phyloP scores from a whole-genome alignment of 2,113 vertebrate species.

The Apteryx mantelli region DNA sequence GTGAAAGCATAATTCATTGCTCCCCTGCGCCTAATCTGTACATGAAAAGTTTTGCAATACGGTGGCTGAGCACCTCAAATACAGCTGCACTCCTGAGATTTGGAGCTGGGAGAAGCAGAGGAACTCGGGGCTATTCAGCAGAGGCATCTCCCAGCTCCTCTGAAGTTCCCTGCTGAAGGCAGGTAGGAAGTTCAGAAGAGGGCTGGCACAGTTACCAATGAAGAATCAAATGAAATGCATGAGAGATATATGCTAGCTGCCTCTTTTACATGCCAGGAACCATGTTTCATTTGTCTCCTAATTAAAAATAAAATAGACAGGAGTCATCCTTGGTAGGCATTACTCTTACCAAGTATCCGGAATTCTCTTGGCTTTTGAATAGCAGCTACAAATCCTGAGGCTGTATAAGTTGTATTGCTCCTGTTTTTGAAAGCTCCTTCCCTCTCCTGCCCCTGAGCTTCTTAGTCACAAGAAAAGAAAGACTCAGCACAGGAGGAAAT shows the following conservation, averaged over 20 bases:
- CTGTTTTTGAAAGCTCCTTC: not conserved
- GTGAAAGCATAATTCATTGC: rapidly evolving
- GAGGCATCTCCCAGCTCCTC: not conserved
- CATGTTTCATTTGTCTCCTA: not conserved
- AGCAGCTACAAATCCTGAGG: not conserved
- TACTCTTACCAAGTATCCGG: not conserved
- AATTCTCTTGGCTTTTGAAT: not conserved
- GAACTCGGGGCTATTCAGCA: not conserved
- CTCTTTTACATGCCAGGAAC: not conserved
- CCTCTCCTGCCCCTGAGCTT: not conserved
- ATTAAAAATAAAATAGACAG: not conserved
- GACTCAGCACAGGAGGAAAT: not conserved
- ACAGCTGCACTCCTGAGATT: rapidly evolving
- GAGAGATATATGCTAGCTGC: rapidly evolving
- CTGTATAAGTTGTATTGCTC: not conserved
- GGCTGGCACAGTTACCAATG: rapidly evolving
- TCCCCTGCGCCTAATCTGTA: rapidly evolving
- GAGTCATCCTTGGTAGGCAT: not conserved
- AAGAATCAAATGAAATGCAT: not conserved
- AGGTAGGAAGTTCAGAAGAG: not conserved
- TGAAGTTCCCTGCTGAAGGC: not conserved
- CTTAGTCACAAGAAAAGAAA: not conserved
- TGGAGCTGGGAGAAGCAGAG: not conserved
- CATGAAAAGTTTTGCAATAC: rapidly evolving
- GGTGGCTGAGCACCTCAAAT: not conserved